These are phyloP conservation scores for Circaetus gallicus DNA, from an alignment of 2,113 vertebrate species.

Conservation along the genomic window DNA sequence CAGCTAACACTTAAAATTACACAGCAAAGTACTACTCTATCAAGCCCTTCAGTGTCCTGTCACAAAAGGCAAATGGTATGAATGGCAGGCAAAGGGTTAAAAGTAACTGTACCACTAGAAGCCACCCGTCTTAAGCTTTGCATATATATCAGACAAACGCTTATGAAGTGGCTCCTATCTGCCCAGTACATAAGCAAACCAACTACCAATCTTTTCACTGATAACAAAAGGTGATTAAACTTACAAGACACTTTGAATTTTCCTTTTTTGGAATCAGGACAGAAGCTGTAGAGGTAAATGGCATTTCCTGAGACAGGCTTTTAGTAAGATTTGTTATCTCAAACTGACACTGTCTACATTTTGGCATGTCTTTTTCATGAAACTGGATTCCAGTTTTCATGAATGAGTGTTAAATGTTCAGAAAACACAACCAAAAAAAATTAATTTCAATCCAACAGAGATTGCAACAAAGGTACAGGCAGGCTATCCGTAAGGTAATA, in stretches of 20 bases:
- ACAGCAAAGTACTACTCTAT: not conserved
- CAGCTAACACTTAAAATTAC: not conserved
- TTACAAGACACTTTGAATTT: conserved; percentile 32
- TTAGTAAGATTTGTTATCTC: conserved; percentile 17
- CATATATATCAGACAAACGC: conserved; percentile 23
- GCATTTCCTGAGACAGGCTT: conserved; percentile 35
- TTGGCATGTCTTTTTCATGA: not conserved
- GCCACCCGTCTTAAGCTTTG: not conserved
- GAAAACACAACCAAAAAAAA: not conserved
- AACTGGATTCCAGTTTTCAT: not conserved
- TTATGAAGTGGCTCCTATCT: conserved; percentile 41
- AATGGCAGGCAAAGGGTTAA: conserved; percentile 58
- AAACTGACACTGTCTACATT: not conserved
- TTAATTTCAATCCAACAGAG: not conserved
- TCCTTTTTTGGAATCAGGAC: conserved; percentile 41
- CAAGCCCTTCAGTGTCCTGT: not conserved
- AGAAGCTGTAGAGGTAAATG: conserved; percentile 42
- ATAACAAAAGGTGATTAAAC: conserved; percentile 51
- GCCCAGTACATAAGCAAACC: conserved; percentile 37
- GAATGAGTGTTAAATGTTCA: not conserved
- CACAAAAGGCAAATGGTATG: conserved; percentile 1
- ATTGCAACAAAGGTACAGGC: not conserved
- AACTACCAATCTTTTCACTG: conserved; percentile 27
- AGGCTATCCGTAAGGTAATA: not conserved
- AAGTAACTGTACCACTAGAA: conserved; percentile 19